A percentile compares a stretch with the other conserved stretches of the same genome.
These are phyloP conservation scores for Eulithis prunata DNA, from an alignment of 2,888 invertebrate genomes.

Conservation along the genomic window DNA sequence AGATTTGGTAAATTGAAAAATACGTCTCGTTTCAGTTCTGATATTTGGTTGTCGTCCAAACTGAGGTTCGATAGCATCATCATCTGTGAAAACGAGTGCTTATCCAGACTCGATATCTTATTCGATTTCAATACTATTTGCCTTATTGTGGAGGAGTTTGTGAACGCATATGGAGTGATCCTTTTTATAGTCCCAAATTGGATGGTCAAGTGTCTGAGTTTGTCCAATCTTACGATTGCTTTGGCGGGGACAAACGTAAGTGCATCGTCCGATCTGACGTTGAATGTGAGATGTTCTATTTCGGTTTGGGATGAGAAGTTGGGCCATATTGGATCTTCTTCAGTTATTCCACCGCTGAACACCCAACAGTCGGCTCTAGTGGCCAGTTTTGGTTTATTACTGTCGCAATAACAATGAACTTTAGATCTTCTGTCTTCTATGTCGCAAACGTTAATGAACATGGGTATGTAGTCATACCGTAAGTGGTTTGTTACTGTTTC, in stretches of 20 bases:
- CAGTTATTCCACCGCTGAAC: constrained; percentile 84
- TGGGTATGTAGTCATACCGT: constrained; percentile 67
- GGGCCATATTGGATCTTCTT: constrained; percentile 89
- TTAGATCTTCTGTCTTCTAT: constrained; percentile 75
- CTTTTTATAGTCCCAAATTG: constrained; percentile 89
- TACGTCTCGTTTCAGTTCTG: constrained; percentile 88
- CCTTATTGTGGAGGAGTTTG: constrained; percentile 88
- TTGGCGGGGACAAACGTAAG: constrained; percentile 89
- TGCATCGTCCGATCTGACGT: constrained; percentile 88
- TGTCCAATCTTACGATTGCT: constrained; percentile 87
- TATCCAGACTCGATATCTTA: constrained; percentile 87
- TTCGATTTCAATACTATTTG: constrained; percentile 88
- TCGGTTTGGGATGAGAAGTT: constrained; percentile 89
- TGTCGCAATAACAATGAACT: constrained; percentile 80
- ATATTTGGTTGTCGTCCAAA: constrained; percentile 90
- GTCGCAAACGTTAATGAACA: constrained; percentile 77
- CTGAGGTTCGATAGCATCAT: constrained; percentile 88
- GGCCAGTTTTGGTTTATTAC: constrained; percentile 78
- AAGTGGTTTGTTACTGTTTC: constrained; percentile 68
- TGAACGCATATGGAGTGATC: constrained; percentile 90
- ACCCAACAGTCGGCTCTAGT: constrained; percentile 91
- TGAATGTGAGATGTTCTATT: constrained; percentile 88
- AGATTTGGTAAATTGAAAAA: constrained; percentile 90
- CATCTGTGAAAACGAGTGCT: constrained; percentile 90
- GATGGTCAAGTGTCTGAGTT: constrained; percentile 88